These are phyloP conservation scores for Morone chrysops DNA, from an alignment of 2,113 vertebrate species.

Conservation along the genomic window DNA sequence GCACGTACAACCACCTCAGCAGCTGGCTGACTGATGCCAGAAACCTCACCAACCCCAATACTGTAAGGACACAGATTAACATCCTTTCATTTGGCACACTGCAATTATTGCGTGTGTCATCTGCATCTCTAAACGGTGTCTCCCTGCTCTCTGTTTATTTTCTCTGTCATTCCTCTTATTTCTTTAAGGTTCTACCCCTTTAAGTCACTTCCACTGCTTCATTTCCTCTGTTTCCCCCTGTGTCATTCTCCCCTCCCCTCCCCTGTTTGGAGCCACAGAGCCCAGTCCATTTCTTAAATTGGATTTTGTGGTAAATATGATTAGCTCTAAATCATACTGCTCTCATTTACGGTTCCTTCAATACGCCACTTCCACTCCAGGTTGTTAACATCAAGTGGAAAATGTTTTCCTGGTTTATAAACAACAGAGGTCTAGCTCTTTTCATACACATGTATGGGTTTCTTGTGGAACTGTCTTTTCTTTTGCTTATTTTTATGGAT, in stretches of 20 bases:
- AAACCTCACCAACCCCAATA: slow-evolving; percentile 99
- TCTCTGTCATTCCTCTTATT: not conserved
- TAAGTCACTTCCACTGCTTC: not conserved
- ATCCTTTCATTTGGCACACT: not conserved
- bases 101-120: not conserved
- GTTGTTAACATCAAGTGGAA: not conserved
- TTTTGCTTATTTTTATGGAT: not conserved
- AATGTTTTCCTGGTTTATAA: not conserved
- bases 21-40: slow-evolving; percentile 99
- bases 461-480: not conserved
- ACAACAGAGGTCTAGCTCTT: not conserved
- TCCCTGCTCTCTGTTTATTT: not conserved
- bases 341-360: slow-evolving; percentile 18
- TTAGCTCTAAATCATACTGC: slow-evolving; percentile 47
- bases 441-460: not conserved
- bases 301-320: slow-evolving; percentile 62
- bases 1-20: slow-evolving; percentile 99
- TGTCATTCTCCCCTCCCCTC: not conserved
- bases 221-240: not conserved
- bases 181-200: not conserved
- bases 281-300: slow-evolving; percentile 52
- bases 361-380: not conserved
- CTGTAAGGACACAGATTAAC: slow-evolving; percentile 85
- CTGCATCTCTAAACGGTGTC: too few species aligned
- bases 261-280: slow-evolving; percentile 16